Evolutionary conservation across 2,797 vertebrate species (phyloP), one percentile per base, ranked within the genome.

Genomic region (Limnodromus scolopaceus): DNA sequence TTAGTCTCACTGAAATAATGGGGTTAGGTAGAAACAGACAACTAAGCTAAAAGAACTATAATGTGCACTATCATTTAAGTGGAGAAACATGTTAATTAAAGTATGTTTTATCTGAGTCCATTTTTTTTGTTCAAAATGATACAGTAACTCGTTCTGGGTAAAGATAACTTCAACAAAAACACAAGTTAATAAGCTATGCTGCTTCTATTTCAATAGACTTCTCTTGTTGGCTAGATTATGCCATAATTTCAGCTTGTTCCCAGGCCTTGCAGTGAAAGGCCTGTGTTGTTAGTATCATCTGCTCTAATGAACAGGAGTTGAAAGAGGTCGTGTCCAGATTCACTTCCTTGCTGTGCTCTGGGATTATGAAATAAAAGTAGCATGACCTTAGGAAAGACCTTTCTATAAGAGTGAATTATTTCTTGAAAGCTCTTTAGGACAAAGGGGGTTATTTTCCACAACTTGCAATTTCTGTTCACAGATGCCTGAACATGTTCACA

Each of bases 311-410:
- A 82, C 54, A 92, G 45, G 72, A 94, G 76, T 72, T 95, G 89
- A 95, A 95, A 94, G 91, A 86, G 79, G 79, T 95, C 43, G 0
- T 72, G 58, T 86, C 49, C 84, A 94, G 69, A 84, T 75, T 90
- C 72, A 81, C 65, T 96, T 93, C 45, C 77, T 95, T 86, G 49
- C 79, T 92, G 72, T 81, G 72, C 88, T 87, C 54, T 84, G 53
- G 18, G 49, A 89, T 93, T 96, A 81, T 71, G 71, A 88, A 96
- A 96, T 92, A 91, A 94, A 93, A 38, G 87, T 88, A 91, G 82
- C 43, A 58, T 86, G 92, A 96, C 91, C 82, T 88, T 70, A 76
- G 87, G 45, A 94, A 39, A 89, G 79, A 92, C 81, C 84, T 94
- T 91, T 95, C 79, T 81, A 25, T 92, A 76, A 61, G 72, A 84